phyloP scores from a whole-genome alignment of 2,888 invertebrate genomes.

The Cheilosia variabilis region DNA sequence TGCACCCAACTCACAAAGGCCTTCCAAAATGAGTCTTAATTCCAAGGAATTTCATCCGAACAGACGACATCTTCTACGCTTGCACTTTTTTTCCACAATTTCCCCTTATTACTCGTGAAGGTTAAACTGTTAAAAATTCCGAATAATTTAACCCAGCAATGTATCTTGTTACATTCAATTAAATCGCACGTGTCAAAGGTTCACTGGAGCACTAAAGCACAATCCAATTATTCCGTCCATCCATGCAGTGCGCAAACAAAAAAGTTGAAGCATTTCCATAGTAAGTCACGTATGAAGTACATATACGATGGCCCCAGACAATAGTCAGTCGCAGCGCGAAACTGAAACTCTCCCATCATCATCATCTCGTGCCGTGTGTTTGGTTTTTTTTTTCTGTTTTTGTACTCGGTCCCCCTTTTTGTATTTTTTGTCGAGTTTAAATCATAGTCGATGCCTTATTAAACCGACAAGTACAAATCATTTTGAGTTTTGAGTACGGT shows the following conservation, averaged over 20 bases:
- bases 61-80: neutral
- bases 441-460: conserved; percentile 45
- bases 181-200: conserved; percentile 71
- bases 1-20: neutral
- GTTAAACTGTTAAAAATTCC: conserved; percentile 32
- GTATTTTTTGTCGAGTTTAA: conserved; percentile 47
- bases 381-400: neutral
- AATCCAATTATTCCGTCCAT: conserved; percentile 66
- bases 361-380: conserved; percentile 24
- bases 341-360: conserved; percentile 31
- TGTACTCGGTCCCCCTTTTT: neutral
- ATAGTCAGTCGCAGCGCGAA: conserved; percentile 23
- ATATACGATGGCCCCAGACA: conserved; percentile 53
- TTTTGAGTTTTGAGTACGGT: conserved; percentile 7
- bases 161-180: conserved; percentile 67
- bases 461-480: conserved; percentile 53
- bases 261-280: conserved; percentile 23
- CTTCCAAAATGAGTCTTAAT: neutral
- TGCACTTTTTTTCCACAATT: neutral
- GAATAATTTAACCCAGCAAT: conserved; percentile 44
- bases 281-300: conserved; percentile 62
- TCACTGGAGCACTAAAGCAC: conserved; percentile 59
- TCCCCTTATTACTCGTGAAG: conserved; percentile 15
- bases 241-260: conserved; percentile 48
- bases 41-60: neutral